These are phyloP conservation scores for Zoanthus gigantus DNA, from an alignment of 92 coral and sea anemone species.

Conservation along the genomic window DNA sequence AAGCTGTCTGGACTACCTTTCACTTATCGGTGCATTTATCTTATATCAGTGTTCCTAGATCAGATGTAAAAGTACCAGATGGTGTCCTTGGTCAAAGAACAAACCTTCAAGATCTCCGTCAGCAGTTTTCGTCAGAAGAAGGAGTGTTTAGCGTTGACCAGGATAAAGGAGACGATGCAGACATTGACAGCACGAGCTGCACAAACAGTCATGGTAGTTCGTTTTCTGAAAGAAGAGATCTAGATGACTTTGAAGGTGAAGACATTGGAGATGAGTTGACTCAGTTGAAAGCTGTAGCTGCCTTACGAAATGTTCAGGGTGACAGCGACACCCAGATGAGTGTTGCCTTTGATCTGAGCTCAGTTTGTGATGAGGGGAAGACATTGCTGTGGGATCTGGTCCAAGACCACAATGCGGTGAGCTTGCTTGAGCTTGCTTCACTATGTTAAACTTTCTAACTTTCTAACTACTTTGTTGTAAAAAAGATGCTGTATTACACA, in stretches of 20 bases:
- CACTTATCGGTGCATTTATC: no score
- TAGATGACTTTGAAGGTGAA: slow-evolving; percentile 97
- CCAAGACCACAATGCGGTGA: slow-evolving; percentile 96
- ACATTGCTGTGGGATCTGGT: slow-evolving; percentile 97
- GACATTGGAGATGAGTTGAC: slow-evolving; percentile 87
- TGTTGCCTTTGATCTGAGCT: slow-evolving; percentile 84
- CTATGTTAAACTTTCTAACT: background rate
- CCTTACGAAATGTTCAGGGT: slow-evolving; percentile 75
- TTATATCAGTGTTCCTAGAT: slow-evolving; percentile 45
- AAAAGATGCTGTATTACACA: background rate
- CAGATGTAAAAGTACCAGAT: slow-evolving; percentile 31
- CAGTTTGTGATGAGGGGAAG: slow-evolving; percentile 95
- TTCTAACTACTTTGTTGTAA: background rate
- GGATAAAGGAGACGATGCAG: slow-evolving; percentile 83
- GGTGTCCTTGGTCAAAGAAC: slow-evolving; percentile 47
- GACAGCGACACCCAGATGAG: slow-evolving; percentile 70
- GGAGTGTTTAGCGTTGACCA: slow-evolving; percentile 84
- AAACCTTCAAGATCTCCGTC: slow-evolving; percentile 65
- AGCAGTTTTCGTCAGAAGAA: slow-evolving; percentile 69
- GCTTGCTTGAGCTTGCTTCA: slow-evolving; percentile 9
- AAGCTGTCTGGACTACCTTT: no score
- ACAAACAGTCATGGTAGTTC: slow-evolving; percentile 95
- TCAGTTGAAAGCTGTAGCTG: slow-evolving; percentile 82
- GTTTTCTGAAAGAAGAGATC: slow-evolving; percentile 86
- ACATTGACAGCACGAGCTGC: slow-evolving; percentile 95